phyloP scores from a whole-genome alignment of 2,113 vertebrate species.

The Anguilla japonica region DNA sequence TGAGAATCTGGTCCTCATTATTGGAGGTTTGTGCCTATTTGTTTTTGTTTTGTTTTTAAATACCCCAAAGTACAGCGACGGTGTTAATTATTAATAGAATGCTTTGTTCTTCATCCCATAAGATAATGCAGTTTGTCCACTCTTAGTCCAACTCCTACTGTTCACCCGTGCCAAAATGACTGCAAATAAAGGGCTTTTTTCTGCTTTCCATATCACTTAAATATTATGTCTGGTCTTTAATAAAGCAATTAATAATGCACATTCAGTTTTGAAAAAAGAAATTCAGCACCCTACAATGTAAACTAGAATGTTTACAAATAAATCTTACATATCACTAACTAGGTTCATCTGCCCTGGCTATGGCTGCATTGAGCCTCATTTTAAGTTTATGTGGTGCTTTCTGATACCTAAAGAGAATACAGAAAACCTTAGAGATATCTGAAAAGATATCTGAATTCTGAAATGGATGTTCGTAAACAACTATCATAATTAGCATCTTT shows the following conservation, averaged over 20 bases:
- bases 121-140: neutral
- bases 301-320: constrained; percentile 38
- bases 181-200: constrained; percentile 38
- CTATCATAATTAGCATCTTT: too few relatives aligned
- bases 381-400: constrained; percentile 48
- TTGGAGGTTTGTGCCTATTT: neutral
- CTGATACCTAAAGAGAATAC: constrained; percentile 30
- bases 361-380: constrained; percentile 33
- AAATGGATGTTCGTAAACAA: too few relatives aligned
- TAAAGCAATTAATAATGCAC: constrained; percentile 43
- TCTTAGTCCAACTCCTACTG: constrained; percentile 31
- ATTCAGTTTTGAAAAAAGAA: constrained; percentile 41
- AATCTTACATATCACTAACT: constrained; percentile 40
- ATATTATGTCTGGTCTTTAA: constrained; percentile 38
- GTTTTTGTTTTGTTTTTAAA: neutral
- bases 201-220: constrained; percentile 33
- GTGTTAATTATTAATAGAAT: neutral
- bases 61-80: too few relatives aligned
- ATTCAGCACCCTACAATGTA: constrained; percentile 18
- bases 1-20: neutral
- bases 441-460: too few relatives aligned
- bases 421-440: constrained; percentile 5
- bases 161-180: constrained; percentile 38
- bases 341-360: constrained; percentile 29
- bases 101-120: neutral